Evolutionary conservation across 1,140 invertebrate genomes (phyloP).

Genomic region (Bursaphelenchus mucronatus): DNA sequence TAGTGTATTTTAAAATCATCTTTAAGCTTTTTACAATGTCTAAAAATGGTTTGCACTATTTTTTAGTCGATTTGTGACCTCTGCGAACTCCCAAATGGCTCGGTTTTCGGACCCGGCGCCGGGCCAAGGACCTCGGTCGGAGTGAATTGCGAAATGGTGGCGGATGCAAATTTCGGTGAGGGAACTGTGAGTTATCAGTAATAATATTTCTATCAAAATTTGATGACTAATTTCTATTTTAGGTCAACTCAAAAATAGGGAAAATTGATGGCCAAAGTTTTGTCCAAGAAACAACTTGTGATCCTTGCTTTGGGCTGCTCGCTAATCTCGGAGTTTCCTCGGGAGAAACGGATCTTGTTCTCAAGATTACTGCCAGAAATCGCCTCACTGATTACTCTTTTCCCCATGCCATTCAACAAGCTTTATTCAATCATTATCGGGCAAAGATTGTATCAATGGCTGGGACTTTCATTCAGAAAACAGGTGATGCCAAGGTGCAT

Average conservation of each 20-base stretch:
- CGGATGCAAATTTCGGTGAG: slow-evolving; percentile 12
- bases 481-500: background rate
- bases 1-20: too few relatives aligned
- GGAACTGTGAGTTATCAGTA: too few relatives aligned
- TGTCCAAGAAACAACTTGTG: slow-evolving; percentile 1
- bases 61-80: slow-evolving; percentile 7
- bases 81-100: slow-evolving; percentile 8
- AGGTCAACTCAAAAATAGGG: slow-evolving; percentile 4
- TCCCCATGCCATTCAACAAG: slow-evolving; percentile 5
- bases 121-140: background rate
- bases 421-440: slow-evolving; percentile 13
- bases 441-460: slow-evolving; percentile 6
- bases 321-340: slow-evolving; percentile 12
- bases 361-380: slow-evolving; percentile 9
- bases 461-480: slow-evolving; percentile 5
- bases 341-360: background rate
- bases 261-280: slow-evolving; percentile 13
- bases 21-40: slow-evolving; percentile 2
- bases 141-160: slow-evolving; percentile 19
- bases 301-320: slow-evolving; percentile 2
- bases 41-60: too few relatives aligned
- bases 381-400: slow-evolving; percentile 2
- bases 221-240: background rate
- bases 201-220: background rate
- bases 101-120: slow-evolving; percentile 12